Conservation (phyloP, 2,113 vertebrate genomes). For the Paratilapia polleni region DNA sequence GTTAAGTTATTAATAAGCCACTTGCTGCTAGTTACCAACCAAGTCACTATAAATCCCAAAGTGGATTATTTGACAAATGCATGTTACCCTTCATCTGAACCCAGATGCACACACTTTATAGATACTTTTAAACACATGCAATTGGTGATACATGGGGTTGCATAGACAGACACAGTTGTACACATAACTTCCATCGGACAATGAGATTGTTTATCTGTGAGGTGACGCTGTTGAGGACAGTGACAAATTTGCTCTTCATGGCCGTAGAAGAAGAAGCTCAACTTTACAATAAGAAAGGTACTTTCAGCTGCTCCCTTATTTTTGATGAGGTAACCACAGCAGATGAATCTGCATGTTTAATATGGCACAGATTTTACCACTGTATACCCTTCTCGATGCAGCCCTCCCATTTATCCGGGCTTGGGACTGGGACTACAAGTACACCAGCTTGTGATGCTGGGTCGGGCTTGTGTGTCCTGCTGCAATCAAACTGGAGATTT, state of each 20-base stretch:
- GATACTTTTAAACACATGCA: background rate
- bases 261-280: background rate
- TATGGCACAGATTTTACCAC: background rate
- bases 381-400: background rate
- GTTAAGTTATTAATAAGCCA: slow-evolving; percentile 40
- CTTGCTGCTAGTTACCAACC: slow-evolving; percentile 30
- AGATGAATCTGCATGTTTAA: background rate
- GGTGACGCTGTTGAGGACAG: background rate
- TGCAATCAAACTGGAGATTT: no score
- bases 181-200: background rate
- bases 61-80: slow-evolving; percentile 1
- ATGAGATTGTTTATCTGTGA: background rate
- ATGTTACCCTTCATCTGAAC: slow-evolving; percentile 28
- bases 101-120: background rate
- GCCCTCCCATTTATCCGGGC: background rate
- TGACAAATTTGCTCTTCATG: background rate
- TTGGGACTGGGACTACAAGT: background rate
- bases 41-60: slow-evolving; percentile 11
- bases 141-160: background rate
- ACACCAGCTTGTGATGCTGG: background rate
- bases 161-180: background rate
- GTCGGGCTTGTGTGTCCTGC: rapidly evolving
- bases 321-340: background rate
- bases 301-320: background rate
- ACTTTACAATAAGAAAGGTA: background rate